These are phyloP conservation scores for Lagenorhynchus albirostris DNA, from an alignment of 2,113 vertebrate genomes.

Conservation along the genomic window DNA sequence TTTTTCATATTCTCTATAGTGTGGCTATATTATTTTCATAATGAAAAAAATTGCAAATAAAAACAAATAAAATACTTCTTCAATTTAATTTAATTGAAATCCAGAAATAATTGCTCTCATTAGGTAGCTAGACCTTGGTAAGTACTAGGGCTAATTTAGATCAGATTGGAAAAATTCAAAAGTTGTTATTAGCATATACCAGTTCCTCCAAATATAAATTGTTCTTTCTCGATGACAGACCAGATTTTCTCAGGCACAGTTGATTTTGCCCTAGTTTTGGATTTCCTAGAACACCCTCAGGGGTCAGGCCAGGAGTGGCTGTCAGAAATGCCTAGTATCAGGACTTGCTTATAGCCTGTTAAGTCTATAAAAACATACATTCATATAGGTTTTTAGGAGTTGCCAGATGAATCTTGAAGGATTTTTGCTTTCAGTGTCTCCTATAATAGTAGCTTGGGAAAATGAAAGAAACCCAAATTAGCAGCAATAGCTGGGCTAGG, in stretches of 20 bases:
- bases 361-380: background rate
- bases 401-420: conserved; percentile 10
- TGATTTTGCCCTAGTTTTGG: conserved; percentile 52
- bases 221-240: conserved; percentile 37
- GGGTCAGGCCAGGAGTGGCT: conserved; percentile 48
- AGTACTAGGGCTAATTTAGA: conserved; percentile 57
- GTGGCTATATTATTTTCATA: conserved; percentile 53
- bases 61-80: conserved; percentile 65
- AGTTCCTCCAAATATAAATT: conserved; percentile 42
- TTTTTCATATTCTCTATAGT: conserved; percentile 53
- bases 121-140: conserved; percentile 66
- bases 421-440: background rate
- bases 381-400: background rate
- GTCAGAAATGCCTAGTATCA: conserved; percentile 57
- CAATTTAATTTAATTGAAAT: conserved; percentile 71
- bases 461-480: conserved; percentile 5
- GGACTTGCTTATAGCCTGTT: background rate
- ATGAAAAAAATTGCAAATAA: conserved; percentile 63
- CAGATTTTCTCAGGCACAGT: conserved; percentile 64
- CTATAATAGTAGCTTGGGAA: background rate
- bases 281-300: conserved; percentile 66
- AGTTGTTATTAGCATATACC: conserved; percentile 43
- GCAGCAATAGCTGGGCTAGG: background rate
- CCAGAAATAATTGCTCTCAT: conserved; percentile 76
- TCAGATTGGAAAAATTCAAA: conserved; percentile 53